Evolutionary conservation across 2,888 invertebrate species (phyloP), one percentile per base, ranked within the genome.

Genomic region (Pollenia amentaria): DNA sequence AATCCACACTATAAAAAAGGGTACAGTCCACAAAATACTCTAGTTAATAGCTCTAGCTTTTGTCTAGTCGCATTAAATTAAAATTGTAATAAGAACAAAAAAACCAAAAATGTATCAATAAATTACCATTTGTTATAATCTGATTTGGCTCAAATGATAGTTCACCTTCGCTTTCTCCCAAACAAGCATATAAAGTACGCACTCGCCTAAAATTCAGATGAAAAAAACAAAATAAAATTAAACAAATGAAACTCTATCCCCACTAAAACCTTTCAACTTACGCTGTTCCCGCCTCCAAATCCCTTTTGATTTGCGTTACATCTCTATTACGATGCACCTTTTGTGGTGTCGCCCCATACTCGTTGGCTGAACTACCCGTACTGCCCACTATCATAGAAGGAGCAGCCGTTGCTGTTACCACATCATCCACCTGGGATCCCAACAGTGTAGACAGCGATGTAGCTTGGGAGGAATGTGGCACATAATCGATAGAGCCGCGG

Each of bases 141-240:
- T 99, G 98, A 95, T 99, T 99, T 88, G 99, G 98, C 94, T 99
- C 98, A 94, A 99, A 99, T 42, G 98, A 98, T 89, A 99, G 94
- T 95, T 99, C 99, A 88, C 98, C 97, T 92, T 98, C 98, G 94
- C 98, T 98, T 94, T 99, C 99, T 78, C 98, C 99, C 89, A 98
- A 95, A 93, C 99, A 99, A 73, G 98, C 97, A 94, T 99, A 99
- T 89, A 99, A 94, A 75, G 99, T 99, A 91, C 98, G 95, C 87
- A 99, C 99, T 92, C 97, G 95, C 93, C 97, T 96, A 93, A 91
- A 89, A 88, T 62, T 18, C 16, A 69, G 3, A 76, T 38, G 57
- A 51, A 1, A 51, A 42, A 16, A 48, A 1, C 21, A 67, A 53
- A 85, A 75, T 55, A 57, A n/a, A 38, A 9, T 9, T 16, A 16